These are phyloP conservation scores for Gambusia holbrooki DNA, from an alignment of 2,113 vertebrate genomes.

Conservation along the genomic window DNA sequence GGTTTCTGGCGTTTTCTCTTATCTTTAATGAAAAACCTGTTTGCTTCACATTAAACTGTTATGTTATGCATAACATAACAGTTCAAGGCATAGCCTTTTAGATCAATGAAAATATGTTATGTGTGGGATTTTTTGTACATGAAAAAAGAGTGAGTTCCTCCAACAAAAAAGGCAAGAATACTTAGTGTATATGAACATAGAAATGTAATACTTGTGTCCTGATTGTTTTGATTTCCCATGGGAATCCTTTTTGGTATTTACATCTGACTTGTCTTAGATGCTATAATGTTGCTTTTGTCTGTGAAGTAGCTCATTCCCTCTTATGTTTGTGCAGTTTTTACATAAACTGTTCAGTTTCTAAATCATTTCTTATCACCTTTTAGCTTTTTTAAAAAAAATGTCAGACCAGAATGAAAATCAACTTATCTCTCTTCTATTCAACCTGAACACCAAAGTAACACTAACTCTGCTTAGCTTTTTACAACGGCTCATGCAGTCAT, in stretches of 20 bases:
- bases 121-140: not conserved
- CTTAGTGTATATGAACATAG: too few relatives aligned
- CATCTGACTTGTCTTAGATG: not conserved
- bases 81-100: not conserved
- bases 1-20: constrained; percentile 10
- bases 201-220: not conserved
- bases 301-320: not conserved
- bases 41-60: constrained; percentile 1
- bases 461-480: not conserved
- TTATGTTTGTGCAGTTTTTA: not conserved
- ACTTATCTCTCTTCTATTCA: not conserved
- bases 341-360: not conserved
- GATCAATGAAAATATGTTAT: not conserved
- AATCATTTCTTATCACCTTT: not conserved
- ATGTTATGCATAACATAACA: not conserved
- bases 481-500: constrained; percentile 6
- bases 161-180: too few relatives aligned
- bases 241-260: not conserved
- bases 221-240: not conserved
- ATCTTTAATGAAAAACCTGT: constrained; percentile 11
- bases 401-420: not conserved
- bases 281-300: not conserved
- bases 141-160: not conserved
- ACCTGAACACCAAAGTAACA: constrained; percentile 12
- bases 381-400: too few relatives aligned